Evolutionary conservation across 2,113 vertebrate genomes (phyloP), one percentile per base, ranked within the genome.

Genomic region (Bujurquina vittata): DNA sequence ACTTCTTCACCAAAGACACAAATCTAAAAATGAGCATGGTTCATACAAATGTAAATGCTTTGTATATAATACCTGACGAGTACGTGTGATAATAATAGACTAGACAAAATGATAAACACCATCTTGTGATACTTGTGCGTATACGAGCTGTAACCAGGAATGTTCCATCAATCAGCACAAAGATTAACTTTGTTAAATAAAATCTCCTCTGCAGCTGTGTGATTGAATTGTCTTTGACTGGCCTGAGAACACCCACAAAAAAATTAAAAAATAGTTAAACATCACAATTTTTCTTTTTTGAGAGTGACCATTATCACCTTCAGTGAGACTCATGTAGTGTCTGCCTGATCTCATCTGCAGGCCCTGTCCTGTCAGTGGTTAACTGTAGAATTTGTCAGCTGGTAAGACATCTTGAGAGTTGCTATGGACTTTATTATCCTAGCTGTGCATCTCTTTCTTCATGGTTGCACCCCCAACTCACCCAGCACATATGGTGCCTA

Each of bases 101-200:
- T 7, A 31, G 10, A 35, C 58, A 59, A 84, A 79, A 82, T 59
- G 15, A 83, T 12, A 17, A 29, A 76, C 43, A 84, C 23, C 15
- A 56, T 60, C 49, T 74, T 73, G 77, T 74, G 40, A 89, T 77
- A 79, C 23, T 89, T 93, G 88, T 94, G 91, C 88, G 76, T 87
- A 56, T 85, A 73, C 59, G 17, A 91, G 87, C 85, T 79, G 89
- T 94, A 94, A 92, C 77, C 59, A 84, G 94, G 92, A 96, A 95
- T 94, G 93, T 91, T 91, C 37, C 31, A 81, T 85, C 91, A 35
- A 90, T 67, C 8, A 2, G 18, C 49, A 62, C 26, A 65, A 23
- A 54, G 26, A 61, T 7, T 10, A 29, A 83, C 75, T 84, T 49
- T 72, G 67, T 54, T 72, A 72, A 54, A 54, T 54, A 62, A 77